Evolutionary conservation across 2,113 vertebrate species (phyloP), one percentile per base, ranked within the genome.

Genomic region (Lichenostomus cassidix): DNA sequence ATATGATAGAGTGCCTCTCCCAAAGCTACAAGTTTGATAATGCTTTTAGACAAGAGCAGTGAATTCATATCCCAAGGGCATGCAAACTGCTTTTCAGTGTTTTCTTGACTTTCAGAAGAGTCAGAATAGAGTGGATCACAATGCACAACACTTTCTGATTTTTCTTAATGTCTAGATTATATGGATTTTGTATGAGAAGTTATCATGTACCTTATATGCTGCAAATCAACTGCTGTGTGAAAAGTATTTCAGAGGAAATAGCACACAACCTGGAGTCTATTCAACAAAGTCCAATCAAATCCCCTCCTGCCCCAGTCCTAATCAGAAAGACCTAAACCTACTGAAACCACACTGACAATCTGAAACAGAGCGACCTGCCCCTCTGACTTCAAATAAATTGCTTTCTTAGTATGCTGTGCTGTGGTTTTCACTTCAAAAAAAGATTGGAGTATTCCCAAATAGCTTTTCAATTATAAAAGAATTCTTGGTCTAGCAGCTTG

Each of bases 401-500:
- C 56, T 94, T 97, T 90, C 65, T 97, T 94, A 91, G 59, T 92
- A 91, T 92, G 92, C 95, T 77, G 41, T 87, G 67, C 76, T 92
- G 59, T 13, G 13, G n/a, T 73, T 92, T 27, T 27, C 80, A 77
- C 81, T 92, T 92, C 8, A 86, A 91, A 92, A 90, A 35, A 60
- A 96, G 88, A 67, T 87, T 71, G 41, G 56, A 93, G 71, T 93
- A 93, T 92, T 97, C 95, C 94, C 95, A 96, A 92, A 87, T 78
- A 96, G 80, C 91, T 82, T 87, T 97, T 97, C 93, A 88, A 87
- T 97, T 94, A 89, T 90, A 94, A 96, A 87, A 96, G 90, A 94
- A 90, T 74, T 91, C 89, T 94, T 96, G 92, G 85, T 85, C 87
- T 84, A 90, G 96, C 55, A 91, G 91, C 77, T 85, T 78, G 81